Percentiles rank a stretch among this genome's conserved stretches.
These are phyloP conservation scores for Chironomus riparius DNA, from an alignment of 2,888 invertebrate genomes.

Conservation along the genomic window DNA sequence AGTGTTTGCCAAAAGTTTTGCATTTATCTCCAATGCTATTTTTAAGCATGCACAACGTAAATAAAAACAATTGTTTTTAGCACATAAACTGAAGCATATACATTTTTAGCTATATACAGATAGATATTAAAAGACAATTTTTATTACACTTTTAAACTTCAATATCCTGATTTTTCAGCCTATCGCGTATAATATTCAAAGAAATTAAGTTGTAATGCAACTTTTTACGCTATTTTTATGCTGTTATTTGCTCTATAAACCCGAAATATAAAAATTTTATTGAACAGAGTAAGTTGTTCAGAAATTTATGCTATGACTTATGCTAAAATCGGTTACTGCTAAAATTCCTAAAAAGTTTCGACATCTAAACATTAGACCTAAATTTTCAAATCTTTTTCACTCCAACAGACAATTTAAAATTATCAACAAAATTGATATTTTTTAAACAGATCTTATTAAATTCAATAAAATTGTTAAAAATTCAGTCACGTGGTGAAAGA, in stretches of 20 bases:
- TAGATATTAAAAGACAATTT: neutral
- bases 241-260: neutral
- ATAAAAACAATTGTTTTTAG: constrained; percentile 8
- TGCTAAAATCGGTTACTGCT: neutral
- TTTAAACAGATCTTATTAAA: too few species aligned
- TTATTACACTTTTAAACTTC: neutral
- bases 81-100: neutral
- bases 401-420: too few species aligned
- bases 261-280: neutral
- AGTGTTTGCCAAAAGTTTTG: too few species aligned
- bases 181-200: neutral
- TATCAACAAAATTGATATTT: too few species aligned
- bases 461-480: too few species aligned
- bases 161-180: neutral
- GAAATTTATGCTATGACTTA: neutral
- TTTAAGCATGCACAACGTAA: constrained; percentile 2
- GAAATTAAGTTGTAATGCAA: neutral
- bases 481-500: too few species aligned
- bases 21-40: neutral
- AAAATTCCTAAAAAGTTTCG: too few species aligned
- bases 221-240: neutral
- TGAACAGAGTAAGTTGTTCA: neutral
- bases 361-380: too few species aligned
- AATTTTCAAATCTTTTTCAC: too few species aligned
- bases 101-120: neutral